Conservation (phyloP, 2,888 invertebrate genomes). For the Tachina grossa region DNA sequence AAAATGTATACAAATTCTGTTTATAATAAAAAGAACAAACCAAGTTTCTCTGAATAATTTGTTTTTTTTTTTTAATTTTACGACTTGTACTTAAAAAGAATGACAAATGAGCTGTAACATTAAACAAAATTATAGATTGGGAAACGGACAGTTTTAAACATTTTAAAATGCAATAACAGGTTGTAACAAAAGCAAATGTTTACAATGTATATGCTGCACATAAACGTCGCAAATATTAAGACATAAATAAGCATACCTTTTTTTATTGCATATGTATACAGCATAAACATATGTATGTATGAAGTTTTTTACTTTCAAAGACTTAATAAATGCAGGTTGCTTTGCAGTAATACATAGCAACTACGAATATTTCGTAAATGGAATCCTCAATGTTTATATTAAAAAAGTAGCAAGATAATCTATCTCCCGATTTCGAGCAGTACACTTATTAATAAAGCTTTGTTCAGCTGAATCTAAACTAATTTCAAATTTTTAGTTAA, state of each 20-base stretch:
- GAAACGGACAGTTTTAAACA: constrained; percentile 13
- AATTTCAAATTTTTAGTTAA: too few species aligned
- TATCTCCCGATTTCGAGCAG: too few species aligned
- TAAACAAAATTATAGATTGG: constrained; percentile 34
- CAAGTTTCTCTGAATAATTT: constrained; percentile 27
- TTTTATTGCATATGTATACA: neutral
- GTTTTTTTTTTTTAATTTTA: constrained; percentile 32
- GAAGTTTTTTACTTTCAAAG: too few species aligned
- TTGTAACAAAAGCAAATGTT: constrained; percentile 33
- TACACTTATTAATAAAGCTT: too few species aligned
- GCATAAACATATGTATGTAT: too few species aligned
- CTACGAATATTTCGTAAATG: too few species aligned
- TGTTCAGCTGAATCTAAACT: too few species aligned
- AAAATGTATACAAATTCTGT: constrained; percentile 2
- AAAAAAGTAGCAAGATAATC: too few species aligned
- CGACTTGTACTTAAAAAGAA: constrained; percentile 66
- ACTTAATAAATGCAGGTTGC: too few species aligned
- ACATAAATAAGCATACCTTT: neutral
- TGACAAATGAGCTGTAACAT: constrained; percentile 66
- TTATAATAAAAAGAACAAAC: neutral
- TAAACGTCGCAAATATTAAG: neutral
- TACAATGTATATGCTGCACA: neutral
- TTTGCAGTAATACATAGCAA: too few species aligned
- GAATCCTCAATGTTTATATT: too few species aligned
- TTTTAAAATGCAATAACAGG: constrained; percentile 39